Base-by-base conservation (phyloP, 2,797 vertebrate genomes). In the Chanos chanos region DNA sequence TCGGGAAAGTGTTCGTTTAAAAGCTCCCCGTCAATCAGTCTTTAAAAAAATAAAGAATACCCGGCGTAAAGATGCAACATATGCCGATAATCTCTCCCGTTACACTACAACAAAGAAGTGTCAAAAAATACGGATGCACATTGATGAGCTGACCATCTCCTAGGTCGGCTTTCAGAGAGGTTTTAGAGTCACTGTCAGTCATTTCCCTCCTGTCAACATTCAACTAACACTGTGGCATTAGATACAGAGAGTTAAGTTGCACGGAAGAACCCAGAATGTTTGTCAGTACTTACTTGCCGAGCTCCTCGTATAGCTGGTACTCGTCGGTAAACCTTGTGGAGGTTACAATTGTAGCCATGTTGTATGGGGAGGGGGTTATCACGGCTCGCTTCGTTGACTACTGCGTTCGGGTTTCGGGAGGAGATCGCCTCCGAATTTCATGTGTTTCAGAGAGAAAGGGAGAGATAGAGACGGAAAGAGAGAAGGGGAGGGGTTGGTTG, bases 241-340 rank as follows among this genome's bases (percentile, higher is more conserved):
- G 52, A 56, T 65, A 44, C 51, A 58, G 39, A 28, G 66, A 65
- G 43, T 19, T 3, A 68, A 74, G 48, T 66, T 71, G 57, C 61
- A 45, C 51, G 51, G 54, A 57, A 65, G 61, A 54, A 61, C 47
- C 61, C 50, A 47, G 67, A 61, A 30, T 48, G 55, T n/a, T n/a
- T 39, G 56, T 47, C 28, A 49, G 72, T 70, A 85, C 94, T 94
- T 95, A 97, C 94, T 97, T 96, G 83, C 94, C 94, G 85, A 97
- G 95, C 87, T 96, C 94, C 88, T 97, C 95, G 87, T 95, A 95
- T 77, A 97, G 92, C 90, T 96, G 94, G 84, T 96, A 96, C 82
- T 97, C 95, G 87, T 97, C 95, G 76, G 94, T 95, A 71, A 97
- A 97, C 83, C 95, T 85, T 85, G 95, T 97, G 81, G 90, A 97